These are phyloP conservation scores for Pachymerium ferrugineum DNA, from an alignment of 2,888 invertebrate species.

Conservation along the genomic window DNA sequence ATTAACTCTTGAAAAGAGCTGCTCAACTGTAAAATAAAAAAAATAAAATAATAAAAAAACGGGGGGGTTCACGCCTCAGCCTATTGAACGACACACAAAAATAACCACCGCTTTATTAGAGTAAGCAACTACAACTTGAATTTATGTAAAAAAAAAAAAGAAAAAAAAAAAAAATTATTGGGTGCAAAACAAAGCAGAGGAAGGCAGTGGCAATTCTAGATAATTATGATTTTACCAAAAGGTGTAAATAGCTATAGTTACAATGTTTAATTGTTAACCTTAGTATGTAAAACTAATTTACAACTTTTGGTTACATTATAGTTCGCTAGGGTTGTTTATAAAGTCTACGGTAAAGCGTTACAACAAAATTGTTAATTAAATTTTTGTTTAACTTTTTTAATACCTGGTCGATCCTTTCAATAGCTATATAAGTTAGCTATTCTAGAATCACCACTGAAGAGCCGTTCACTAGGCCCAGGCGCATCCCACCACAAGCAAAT, in stretches of 20 bases:
- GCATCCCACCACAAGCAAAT: slow-evolving; percentile 17
- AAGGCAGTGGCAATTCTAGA: slow-evolving; percentile 24
- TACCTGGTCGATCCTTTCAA: slow-evolving; percentile 4
- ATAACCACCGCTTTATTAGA: neutral
- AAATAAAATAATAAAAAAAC: neutral
- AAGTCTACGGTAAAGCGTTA: too few species aligned
- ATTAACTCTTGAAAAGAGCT: slow-evolving; percentile 22
- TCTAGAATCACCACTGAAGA: slow-evolving; percentile 14
- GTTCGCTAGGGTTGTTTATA: too few species aligned
- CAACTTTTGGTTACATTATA: too few species aligned
- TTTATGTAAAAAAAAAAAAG: neutral
- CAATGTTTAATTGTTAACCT: neutral
- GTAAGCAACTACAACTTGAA: neutral
- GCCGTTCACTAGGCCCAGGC: slow-evolving; percentile 11
- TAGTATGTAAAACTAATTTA: too few species aligned
- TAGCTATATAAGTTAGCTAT: neutral
- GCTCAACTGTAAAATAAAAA: slow-evolving; percentile 20
- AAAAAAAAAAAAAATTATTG: neutral
- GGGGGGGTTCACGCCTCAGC: slow-evolving; percentile 5
- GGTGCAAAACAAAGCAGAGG: neutral
- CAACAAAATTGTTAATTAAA: too few species aligned
- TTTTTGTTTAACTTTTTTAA: slow-evolving; percentile 7
- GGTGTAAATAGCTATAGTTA: too few species aligned
- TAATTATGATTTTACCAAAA: too few species aligned
- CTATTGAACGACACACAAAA: slow-evolving; percentile 13